Evolutionary conservation across 2,113 vertebrate species (phyloP), one percentile per base, ranked within the genome.

Genomic region (Pachyramphus minor): DNA sequence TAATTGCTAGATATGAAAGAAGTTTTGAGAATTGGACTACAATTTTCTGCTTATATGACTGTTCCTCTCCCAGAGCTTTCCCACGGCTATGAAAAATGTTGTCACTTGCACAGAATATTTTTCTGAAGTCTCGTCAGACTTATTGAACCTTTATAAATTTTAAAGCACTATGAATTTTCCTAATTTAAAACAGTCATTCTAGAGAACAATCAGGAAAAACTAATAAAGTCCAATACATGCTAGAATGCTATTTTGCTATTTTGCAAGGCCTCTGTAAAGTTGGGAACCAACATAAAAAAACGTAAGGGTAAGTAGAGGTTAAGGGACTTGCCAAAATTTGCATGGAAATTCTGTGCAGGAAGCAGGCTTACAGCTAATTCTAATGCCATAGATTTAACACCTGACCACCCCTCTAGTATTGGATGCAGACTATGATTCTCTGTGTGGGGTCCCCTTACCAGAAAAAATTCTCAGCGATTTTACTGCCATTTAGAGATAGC

Each of bases 401-500:
- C 27, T 42, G 11, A 37, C 4, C n/a, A 66, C 7, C 4, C 23
- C 14, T 49, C 49, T 30, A 52, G 13, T 35, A 8, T 6, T 25
- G 72, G 71, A 77, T 18, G 13, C 12, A 69, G 73, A 31, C 25
- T 37, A 4, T 10, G 22, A 15, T 5, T 67, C n/a, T 19, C 24
- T 19, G 0, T 0, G 2, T 30, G 11, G 12, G 20, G 39, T 4
- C 1, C 17, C n/a, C 19, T 14, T 4, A 56, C 2, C 31, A 83
- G 18, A 33, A n/a, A 44, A 66, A 22, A 24, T 58, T 47, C 18
- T n/a, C 37, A 2, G 13, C 23, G 49, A 28, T 45, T 42, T 42
- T 59, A 27, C 52, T 79, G 25, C 27, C 53, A 33, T 41, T 74
- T 69, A 55, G 18, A 72, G 45, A 42, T 2, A 68, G 30, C 27